Conservation (phyloP, 2,888 invertebrate genomes). For the Tillus elongatus region DNA sequence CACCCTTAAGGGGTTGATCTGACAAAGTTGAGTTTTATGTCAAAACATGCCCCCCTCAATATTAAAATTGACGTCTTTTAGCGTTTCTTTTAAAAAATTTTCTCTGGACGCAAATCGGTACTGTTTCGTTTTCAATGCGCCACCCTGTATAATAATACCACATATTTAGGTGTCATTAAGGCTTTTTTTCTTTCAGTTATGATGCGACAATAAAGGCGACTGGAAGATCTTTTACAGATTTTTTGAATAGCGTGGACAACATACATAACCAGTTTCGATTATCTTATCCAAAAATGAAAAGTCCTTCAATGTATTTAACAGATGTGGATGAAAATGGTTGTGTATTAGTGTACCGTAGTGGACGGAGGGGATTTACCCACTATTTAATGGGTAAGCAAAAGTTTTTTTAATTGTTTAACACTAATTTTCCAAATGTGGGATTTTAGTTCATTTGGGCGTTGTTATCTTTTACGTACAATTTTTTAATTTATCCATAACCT, state of each 20-base stretch:
- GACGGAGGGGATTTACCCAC: slow-evolving; percentile 69
- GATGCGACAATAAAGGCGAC: slow-evolving; percentile 80
- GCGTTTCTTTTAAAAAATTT: too few species aligned
- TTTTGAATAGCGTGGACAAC: slow-evolving; percentile 84
- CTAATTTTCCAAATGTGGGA: background rate
- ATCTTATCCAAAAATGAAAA: slow-evolving; percentile 88
- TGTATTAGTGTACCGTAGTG: slow-evolving; percentile 76
- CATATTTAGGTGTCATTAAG: too few species aligned
- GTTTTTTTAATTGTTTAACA: too few species aligned
- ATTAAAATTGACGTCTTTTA: too few species aligned
- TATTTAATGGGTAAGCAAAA: slow-evolving; percentile 67
- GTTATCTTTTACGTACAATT: background rate
- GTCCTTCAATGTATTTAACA: slow-evolving; percentile 86
- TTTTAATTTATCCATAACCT: background rate
- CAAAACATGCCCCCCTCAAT: too few species aligned
- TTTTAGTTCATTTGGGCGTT: background rate
- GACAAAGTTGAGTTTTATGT: too few species aligned
- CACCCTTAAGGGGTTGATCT: too few species aligned
- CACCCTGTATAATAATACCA: too few species aligned
- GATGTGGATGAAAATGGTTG: slow-evolving; percentile 77
- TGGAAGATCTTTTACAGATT: slow-evolving; percentile 83
- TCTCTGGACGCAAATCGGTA: too few species aligned
- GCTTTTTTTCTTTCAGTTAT: slow-evolving; percentile 63
- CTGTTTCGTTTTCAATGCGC: too few species aligned
- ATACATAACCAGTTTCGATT: slow-evolving; percentile 87